Evolutionary conservation across 2,888 invertebrate genomes (phyloP).

Genomic region (Torymus tubicola): DNA sequence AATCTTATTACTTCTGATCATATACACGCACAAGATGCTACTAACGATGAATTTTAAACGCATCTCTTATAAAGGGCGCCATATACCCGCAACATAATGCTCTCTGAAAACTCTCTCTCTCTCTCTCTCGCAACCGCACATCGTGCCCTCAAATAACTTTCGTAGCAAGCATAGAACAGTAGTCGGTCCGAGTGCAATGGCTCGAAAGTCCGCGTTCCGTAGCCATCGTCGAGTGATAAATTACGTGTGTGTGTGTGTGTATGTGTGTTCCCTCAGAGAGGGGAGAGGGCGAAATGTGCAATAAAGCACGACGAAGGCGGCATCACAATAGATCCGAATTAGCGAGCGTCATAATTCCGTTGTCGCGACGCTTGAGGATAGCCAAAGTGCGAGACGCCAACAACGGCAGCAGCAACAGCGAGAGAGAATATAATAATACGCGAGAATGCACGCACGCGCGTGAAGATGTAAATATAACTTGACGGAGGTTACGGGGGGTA

Average conservation of each 20-base stretch:
- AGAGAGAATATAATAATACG: constrained; percentile 42
- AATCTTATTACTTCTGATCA: too few relatives aligned
- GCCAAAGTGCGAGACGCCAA: neutral
- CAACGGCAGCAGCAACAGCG: neutral
- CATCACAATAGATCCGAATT: constrained; percentile 54
- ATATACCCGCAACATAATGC: too few relatives aligned
- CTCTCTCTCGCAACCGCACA: too few relatives aligned
- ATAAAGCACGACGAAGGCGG: constrained; percentile 19
- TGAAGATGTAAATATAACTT: constrained; percentile 38
- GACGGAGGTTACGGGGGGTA: too few relatives aligned
- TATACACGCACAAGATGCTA: too few relatives aligned
- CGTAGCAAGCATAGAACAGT: too few relatives aligned
- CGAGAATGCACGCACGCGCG: neutral
- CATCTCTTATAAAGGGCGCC: too few relatives aligned
- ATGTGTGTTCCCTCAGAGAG: neutral
- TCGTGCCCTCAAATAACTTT: too few relatives aligned
- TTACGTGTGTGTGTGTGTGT: constrained; percentile 3
- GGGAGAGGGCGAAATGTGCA: constrained; percentile 31
- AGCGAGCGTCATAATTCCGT: constrained; percentile 50
- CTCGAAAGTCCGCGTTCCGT: neutral
- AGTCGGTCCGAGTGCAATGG: too few relatives aligned
- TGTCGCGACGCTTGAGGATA: constrained; percentile 32
- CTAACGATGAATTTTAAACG: too few relatives aligned
- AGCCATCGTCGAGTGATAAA: constrained; percentile 49
- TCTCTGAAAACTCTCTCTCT: too few relatives aligned